A percentile compares a stretch with the other conserved stretches of the same genome.
Conservation (phyloP, 2,888 invertebrate genomes). For the Nomada goodeniana region DNA sequence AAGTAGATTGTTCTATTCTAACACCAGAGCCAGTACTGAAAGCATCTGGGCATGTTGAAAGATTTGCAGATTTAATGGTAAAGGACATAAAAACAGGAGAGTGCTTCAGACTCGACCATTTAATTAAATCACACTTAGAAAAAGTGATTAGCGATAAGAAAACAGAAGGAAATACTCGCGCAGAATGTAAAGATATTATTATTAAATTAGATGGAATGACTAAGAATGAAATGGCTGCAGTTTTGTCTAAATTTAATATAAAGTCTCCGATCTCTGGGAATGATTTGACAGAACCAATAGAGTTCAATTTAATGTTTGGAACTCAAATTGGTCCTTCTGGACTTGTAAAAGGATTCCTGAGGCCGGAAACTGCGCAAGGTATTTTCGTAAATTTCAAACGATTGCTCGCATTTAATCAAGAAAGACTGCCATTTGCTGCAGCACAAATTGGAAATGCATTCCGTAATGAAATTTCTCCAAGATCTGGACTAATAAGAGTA, state of each 20-base stretch:
- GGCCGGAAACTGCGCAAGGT: conserved; percentile 99
- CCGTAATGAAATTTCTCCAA: conserved; percentile 99
- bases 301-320: conserved; percentile 99
- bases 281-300: conserved; percentile 97
- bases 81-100: conserved; percentile 98
- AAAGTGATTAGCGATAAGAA: conserved; percentile 94
- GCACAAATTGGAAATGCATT: conserved; percentile 99
- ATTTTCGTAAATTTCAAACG: conserved; percentile 99
- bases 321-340: conserved; percentile 99
- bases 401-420: conserved; percentile 98
- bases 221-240: conserved; percentile 93
- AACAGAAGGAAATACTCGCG: conserved; percentile 88
- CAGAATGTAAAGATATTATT: conserved; percentile 91
- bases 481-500: conserved; percentile 97
- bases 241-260: conserved; percentile 95
- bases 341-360: conserved; percentile 95
- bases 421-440: conserved; percentile 97
- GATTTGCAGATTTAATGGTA: conserved; percentile 99
- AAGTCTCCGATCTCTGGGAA: conserved; percentile 98
- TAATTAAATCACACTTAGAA: conserved; percentile 97
- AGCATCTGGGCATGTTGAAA: conserved; percentile 99
- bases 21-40: conserved; percentile 99
- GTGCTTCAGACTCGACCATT: conserved; percentile 98
- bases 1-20: conserved; percentile 98
- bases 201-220: conserved; percentile 96